These are phyloP conservation scores for Drosophila histrio DNA, from an alignment of 2,888 invertebrate species.

Conservation along the genomic window DNA sequence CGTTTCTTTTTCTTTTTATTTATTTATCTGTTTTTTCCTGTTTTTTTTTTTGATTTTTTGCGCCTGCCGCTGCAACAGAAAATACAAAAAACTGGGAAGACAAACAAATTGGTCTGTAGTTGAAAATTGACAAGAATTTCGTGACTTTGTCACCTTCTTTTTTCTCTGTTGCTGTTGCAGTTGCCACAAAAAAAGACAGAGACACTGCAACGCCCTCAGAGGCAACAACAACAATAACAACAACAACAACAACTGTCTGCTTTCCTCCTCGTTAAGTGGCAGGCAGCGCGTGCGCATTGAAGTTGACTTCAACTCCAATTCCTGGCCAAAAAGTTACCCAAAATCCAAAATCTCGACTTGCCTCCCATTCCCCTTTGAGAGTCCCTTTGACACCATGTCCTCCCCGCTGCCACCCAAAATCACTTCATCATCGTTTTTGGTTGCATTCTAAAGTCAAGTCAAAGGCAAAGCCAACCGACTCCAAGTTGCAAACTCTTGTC, in stretches of 20 bases:
- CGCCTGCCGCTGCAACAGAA: slow-evolving; percentile 36
- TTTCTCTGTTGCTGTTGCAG: slow-evolving; percentile 40
- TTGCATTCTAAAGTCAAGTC: slow-evolving; percentile 67
- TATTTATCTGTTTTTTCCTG: slow-evolving; percentile 28
- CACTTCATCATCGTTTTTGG: slow-evolving; percentile 68
- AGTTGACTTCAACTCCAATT: slow-evolving; percentile 41
- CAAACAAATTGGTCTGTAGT: slow-evolving; percentile 84
- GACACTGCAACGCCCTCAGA: slow-evolving; percentile 65
- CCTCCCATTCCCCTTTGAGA: slow-evolving; percentile 1
- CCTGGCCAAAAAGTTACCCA: slow-evolving; percentile 11
- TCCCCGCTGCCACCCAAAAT: slow-evolving; percentile 39
- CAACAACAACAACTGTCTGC: slow-evolving; percentile 37
- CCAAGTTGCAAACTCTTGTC: slow-evolving; percentile 63
- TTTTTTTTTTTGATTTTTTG: slow-evolving; percentile 37
- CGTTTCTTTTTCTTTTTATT: slow-evolving; percentile 36
- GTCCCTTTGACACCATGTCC: slow-evolving; percentile 7
- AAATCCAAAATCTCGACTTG: slow-evolving; percentile 30
- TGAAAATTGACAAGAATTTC: slow-evolving; percentile 84
- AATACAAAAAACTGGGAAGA: slow-evolving; percentile 63
- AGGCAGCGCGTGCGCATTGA: slow-evolving; percentile 77
- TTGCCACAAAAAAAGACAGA: slow-evolving; percentile 25
- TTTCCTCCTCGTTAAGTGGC: slow-evolving; percentile 76
- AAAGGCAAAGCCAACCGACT: slow-evolving; percentile 47
- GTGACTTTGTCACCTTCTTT: slow-evolving; percentile 84
- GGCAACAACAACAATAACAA: slow-evolving; percentile 17